phyloP scores from a whole-genome alignment of 1,140 invertebrate species.

The Ephestia elutella region DNA sequence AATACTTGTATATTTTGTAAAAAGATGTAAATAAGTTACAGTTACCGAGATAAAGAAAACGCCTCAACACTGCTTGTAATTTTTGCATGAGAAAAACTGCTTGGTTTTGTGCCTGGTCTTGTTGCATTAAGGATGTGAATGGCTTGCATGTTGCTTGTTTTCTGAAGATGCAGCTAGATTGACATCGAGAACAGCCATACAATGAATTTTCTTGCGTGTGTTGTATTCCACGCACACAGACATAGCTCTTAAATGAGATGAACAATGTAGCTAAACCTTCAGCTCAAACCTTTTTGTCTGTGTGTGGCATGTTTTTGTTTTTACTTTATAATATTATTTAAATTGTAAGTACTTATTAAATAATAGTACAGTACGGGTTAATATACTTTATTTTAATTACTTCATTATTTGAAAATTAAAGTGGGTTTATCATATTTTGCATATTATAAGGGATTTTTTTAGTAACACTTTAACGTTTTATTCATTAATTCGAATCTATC shows the following conservation, averaged over 20 bases:
- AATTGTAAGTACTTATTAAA: too few relatives aligned
- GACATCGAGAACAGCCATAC: neutral
- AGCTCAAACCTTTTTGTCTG: too few relatives aligned
- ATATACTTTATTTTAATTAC: too few relatives aligned
- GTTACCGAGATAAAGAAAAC: neutral
- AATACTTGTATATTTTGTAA: slow-evolving; percentile 11
- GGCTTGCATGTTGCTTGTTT: slow-evolving; percentile 4
- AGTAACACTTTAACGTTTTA: neutral
- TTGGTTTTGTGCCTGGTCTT: neutral
- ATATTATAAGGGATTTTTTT: slow-evolving; percentile 8
- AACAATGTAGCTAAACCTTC: neutral
- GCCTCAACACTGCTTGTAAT: neutral
- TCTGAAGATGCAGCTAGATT: neutral
- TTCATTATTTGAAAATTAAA: too few relatives aligned
- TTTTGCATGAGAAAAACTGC: too few relatives aligned
- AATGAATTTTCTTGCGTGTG: neutral
- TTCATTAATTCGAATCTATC: neutral
- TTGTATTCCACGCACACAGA: too few relatives aligned
- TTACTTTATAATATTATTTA: too few relatives aligned
- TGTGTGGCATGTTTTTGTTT: too few relatives aligned
- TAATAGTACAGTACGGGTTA: too few relatives aligned
- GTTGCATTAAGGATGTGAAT: neutral
- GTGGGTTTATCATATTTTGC: too few relatives aligned
- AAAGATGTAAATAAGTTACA: neutral
- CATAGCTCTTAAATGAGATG: too few relatives aligned